A percentile compares a stretch with the other conserved stretches of the same genome.
Conservation (phyloP, 1,140 invertebrate species). For the Megalonaias nervosa region DNA sequence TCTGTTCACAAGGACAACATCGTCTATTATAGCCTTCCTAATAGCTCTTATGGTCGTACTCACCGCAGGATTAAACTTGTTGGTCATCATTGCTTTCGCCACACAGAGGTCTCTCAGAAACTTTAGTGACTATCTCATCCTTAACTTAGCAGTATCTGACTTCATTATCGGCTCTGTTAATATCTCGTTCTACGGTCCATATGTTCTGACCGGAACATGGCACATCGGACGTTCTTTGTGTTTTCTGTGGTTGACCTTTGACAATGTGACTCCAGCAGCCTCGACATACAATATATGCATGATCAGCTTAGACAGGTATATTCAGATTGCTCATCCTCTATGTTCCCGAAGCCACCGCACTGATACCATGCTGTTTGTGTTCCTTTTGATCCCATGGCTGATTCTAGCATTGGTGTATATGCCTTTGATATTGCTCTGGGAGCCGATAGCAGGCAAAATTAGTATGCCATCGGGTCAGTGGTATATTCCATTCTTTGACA, state of each 20-base stretch:
- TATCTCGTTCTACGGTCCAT: slow-evolving; percentile 81
- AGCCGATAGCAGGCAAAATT: slow-evolving; percentile 28
- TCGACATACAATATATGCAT: slow-evolving; percentile 39
- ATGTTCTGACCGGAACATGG: slow-evolving; percentile 37
- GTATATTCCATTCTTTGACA: slow-evolving; percentile 45
- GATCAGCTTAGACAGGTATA: slow-evolving; percentile 44
- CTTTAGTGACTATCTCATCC: slow-evolving; percentile 80
- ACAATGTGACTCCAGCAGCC: slow-evolving; percentile 40
- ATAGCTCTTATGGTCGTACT: slow-evolving; percentile 63
- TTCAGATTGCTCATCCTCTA: slow-evolving; percentile 34
- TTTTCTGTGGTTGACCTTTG: slow-evolving; percentile 35
- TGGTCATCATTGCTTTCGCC: slow-evolving; percentile 75
- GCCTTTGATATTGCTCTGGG: slow-evolving; percentile 53
- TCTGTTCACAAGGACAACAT: too few relatives aligned
- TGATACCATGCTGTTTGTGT: slow-evolving; percentile 8
- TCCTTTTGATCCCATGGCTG: slow-evolving; percentile 43
- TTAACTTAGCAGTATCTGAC: slow-evolving; percentile 79
- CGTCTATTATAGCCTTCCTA: slow-evolving; percentile 23
- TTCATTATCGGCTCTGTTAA: slow-evolving; percentile 80
- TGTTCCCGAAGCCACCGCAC: slow-evolving; percentile 33
- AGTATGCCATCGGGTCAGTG: slow-evolving; percentile 42
- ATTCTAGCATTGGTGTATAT: slow-evolving; percentile 42
- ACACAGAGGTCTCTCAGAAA: slow-evolving; percentile 73
- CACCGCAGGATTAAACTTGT: slow-evolving; percentile 76
- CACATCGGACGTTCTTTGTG: slow-evolving; percentile 32